Percentiles rank a stretch among this genome's conserved stretches.
Conservation (phyloP, 1,140 invertebrate species). For the Temnothorax longispinosus region DNA sequence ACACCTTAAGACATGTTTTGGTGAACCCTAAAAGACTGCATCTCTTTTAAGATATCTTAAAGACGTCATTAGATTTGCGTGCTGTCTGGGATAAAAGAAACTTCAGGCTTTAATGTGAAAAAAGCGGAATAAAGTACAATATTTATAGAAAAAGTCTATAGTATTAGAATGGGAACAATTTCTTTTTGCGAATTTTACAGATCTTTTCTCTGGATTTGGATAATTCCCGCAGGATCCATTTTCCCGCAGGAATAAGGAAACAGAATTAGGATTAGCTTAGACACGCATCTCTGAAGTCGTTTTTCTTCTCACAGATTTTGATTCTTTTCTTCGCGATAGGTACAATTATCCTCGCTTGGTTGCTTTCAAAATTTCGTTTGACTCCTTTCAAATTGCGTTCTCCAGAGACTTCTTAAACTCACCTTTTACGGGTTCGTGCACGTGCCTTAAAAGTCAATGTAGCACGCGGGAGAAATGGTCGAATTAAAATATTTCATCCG, state of each 20-base stretch:
- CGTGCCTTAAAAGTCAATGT: constrained; percentile 49
- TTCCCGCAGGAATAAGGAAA: neutral
- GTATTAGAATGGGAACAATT: neutral
- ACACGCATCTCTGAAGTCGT: neutral
- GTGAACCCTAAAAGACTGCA: no score
- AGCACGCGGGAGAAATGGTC: neutral
- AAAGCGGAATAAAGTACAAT: neutral
- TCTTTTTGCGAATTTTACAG: constrained; percentile 14
- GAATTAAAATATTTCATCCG: constrained; percentile 35
- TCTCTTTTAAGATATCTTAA: no score
- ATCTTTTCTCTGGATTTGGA: neutral
- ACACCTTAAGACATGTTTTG: no score
- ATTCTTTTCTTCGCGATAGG: neutral
- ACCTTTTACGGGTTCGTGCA: constrained; percentile 48
- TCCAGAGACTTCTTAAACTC: constrained; percentile 27
- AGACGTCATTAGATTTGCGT: no score
- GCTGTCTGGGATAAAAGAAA: neutral
- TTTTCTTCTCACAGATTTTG: constrained; percentile 14
- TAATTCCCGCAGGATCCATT: neutral
- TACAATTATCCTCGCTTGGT: constrained; percentile 22
- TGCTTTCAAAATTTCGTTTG: constrained; percentile 38
- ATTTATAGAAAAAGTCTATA: neutral
- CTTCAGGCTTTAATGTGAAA: neutral
- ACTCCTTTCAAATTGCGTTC: neutral
- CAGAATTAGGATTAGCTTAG: constrained; percentile 12